phyloP scores from a whole-genome alignment of 2,797 vertebrate genomes.

The Anas georgica region DNA sequence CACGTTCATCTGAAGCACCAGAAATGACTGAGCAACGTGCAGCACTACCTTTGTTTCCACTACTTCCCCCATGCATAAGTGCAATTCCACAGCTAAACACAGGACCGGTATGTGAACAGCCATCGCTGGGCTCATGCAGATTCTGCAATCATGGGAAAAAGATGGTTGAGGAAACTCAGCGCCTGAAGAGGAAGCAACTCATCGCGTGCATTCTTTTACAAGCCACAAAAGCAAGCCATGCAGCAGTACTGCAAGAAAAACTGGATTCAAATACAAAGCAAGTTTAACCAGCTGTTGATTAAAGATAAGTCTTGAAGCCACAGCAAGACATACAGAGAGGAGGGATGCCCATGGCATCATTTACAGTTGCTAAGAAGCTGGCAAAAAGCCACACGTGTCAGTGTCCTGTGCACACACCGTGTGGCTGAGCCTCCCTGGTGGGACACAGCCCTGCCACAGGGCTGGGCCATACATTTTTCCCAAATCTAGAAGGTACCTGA shows the following conservation, averaged over 20 bases:
- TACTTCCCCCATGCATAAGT: background rate
- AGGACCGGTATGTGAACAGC: fast-evolving
- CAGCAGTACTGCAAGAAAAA: background rate
- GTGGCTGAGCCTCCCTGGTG: background rate
- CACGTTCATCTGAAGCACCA: fast-evolving
- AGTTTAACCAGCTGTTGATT: background rate
- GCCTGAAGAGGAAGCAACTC: fast-evolving
- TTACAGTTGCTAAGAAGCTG: background rate
- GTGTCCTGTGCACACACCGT: background rate
- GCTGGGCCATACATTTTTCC: background rate
- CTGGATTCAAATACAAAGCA: background rate
- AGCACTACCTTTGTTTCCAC: background rate
- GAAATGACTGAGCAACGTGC: background rate
- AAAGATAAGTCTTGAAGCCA: background rate
- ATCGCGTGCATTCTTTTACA: fast-evolving
- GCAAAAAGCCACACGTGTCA: fast-evolving
- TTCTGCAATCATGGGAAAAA: background rate
- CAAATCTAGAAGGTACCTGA: background rate
- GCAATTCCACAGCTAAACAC: background rate
- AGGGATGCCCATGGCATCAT: background rate
- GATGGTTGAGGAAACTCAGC: fast-evolving
- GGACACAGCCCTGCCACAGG: background rate
- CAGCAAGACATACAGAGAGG: background rate
- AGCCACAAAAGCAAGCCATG: background rate
- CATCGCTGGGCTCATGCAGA: background rate